Percentiles rank a stretch among this genome's conserved stretches.
Conservation (phyloP, 2,888 invertebrate genomes). For the Galerucella pusilla region DNA sequence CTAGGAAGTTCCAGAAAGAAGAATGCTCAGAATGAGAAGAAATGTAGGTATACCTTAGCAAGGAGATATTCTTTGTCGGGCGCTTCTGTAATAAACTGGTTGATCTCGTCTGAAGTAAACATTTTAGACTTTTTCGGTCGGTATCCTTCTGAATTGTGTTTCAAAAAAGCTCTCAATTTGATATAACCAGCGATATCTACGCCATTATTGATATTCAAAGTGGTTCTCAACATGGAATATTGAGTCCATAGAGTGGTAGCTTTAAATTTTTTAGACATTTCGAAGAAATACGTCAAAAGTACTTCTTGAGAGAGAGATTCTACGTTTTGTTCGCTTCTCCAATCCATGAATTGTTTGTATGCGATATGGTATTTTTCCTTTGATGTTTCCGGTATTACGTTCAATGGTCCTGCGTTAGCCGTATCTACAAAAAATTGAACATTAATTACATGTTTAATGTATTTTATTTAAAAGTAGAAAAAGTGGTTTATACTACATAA, state of each 20-base stretch:
- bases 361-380: not conserved
- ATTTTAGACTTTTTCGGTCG: slow-evolving; percentile 51
- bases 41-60: slow-evolving; percentile 35
- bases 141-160: slow-evolving; percentile 48
- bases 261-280: not conserved
- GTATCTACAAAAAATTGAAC: not conserved
- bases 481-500: not conserved
- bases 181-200: slow-evolving; percentile 37
- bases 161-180: slow-evolving; percentile 47
- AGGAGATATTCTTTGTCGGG: slow-evolving; percentile 36
- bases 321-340: not conserved
- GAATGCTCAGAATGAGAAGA: not conserved
- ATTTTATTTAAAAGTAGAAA: not conserved
- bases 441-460: not conserved
- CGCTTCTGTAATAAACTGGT: slow-evolving; percentile 38
- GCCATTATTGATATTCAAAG: not conserved
- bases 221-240: not conserved
- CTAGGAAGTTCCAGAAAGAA: not conserved
- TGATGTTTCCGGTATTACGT: not conserved
- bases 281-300: not conserved
- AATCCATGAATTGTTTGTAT: slow-evolving; percentile 9
- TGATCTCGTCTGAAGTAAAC: slow-evolving; percentile 50
- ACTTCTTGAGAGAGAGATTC: not conserved
- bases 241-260: not conserved
- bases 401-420: not conserved